Evolutionary conservation across 2,797 vertebrate genomes (phyloP).

Genomic region (Meda fulgida): DNA sequence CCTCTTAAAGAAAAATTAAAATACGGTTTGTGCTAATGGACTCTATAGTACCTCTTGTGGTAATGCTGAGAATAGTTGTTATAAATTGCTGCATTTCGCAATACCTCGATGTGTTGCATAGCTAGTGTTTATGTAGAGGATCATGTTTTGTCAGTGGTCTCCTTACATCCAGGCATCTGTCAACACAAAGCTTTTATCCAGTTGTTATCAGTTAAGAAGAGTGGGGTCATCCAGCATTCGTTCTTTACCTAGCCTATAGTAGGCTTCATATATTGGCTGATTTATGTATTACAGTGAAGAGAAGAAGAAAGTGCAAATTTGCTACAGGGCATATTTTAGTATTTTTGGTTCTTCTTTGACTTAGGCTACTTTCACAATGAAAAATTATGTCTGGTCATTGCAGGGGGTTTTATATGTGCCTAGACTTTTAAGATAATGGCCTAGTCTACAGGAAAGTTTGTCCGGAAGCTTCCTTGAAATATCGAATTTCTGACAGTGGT

Average conservation of each 20-base stretch:
- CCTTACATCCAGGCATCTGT: background rate
- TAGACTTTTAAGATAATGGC: constrained; percentile 9
- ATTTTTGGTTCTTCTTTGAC: background rate
- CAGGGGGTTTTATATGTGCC: background rate
- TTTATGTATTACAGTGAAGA: constrained; percentile 12
- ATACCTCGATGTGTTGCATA: background rate
- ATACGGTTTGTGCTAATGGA: too few relatives aligned
- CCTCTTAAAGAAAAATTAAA: background rate
- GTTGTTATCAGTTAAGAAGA: background rate
- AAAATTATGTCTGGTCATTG: background rate
- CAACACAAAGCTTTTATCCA: background rate
- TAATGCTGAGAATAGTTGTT: background rate
- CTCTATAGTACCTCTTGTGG: background rate
- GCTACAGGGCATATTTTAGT: constrained; percentile 8
- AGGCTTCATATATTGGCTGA: background rate
- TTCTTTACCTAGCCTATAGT: background rate
- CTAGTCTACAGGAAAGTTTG: background rate
- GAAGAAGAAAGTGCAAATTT: background rate
- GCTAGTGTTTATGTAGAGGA: background rate
- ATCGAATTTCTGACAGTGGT: background rate
- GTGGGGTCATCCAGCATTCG: background rate
- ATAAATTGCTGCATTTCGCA: background rate
- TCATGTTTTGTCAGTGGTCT: background rate
- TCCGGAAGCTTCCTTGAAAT: background rate
- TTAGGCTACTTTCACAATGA: background rate